Conservation (phyloP, 2,888 invertebrate genomes). For the Frankliniella intonsa region DNA sequence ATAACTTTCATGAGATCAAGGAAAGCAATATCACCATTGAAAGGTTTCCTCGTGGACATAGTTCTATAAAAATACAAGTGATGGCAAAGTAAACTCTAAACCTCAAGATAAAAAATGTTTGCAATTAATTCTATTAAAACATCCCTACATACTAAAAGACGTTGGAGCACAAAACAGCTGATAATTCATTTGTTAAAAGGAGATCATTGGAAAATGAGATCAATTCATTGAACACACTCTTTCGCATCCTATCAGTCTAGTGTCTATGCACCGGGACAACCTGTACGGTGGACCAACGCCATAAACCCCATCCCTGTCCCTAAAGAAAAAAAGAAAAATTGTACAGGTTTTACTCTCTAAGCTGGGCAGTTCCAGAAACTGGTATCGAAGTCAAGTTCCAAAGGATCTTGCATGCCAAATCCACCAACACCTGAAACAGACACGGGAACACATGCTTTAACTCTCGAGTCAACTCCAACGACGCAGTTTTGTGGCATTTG, state of each 20-base stretch:
- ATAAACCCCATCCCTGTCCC: too few relatives aligned
- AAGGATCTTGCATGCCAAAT: not conserved
- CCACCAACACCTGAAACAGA: not conserved
- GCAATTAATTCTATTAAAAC: not conserved
- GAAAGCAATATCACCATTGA: conserved; percentile 3
- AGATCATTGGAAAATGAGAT: not conserved
- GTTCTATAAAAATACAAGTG: not conserved
- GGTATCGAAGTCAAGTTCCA: not conserved
- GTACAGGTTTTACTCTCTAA: not conserved
- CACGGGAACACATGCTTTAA: not conserved
- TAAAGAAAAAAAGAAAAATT: too few relatives aligned
- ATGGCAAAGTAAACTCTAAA: not conserved
- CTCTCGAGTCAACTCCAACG: not conserved
- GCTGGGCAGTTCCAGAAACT: conserved; percentile 13
- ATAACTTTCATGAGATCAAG: conserved; percentile 12
- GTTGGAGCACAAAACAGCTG: too few relatives aligned
- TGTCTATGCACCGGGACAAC: too few relatives aligned
- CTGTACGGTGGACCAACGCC: too few relatives aligned
- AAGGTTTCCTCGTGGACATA: not conserved
- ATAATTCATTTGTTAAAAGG: not conserved
- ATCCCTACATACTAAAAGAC: not conserved
- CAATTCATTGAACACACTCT: not conserved
- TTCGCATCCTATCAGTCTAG: too few relatives aligned
- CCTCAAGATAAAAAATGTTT: not conserved
- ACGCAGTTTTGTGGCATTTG: not conserved